Percentiles rank a stretch among this genome's conserved stretches.
phyloP scores from a whole-genome alignment of 2,888 invertebrate genomes.

The Drosophila eohydei region DNA sequence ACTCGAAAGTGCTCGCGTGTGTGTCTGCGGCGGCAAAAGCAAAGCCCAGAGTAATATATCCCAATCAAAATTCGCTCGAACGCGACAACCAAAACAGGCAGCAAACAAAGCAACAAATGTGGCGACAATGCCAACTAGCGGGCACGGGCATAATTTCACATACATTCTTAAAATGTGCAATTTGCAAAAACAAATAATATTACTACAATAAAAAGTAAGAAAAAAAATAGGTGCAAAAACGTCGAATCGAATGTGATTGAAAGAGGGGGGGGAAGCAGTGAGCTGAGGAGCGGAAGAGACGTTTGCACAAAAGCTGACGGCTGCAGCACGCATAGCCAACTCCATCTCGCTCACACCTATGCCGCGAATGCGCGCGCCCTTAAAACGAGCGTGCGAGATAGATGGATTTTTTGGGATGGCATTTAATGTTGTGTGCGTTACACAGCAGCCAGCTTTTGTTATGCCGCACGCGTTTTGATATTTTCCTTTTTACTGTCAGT shows the following conservation, averaged over 20 bases:
- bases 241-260: slow-evolving; percentile 56
- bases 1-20: slow-evolving; percentile 65
- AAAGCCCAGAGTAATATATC: slow-evolving; percentile 79
- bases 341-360: slow-evolving; percentile 70
- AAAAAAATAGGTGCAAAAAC: slow-evolving; percentile 74
- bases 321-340: slow-evolving; percentile 65
- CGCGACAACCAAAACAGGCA: slow-evolving; percentile 66
- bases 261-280: slow-evolving; percentile 44
- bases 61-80: slow-evolving; percentile 70
- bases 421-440: slow-evolving; percentile 56
- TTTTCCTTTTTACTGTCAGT: slow-evolving; percentile 62
- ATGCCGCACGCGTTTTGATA: slow-evolving; percentile 63
- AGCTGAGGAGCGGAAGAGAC: slow-evolving; percentile 49
- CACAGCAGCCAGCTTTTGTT: slow-evolving; percentile 55
- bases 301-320: slow-evolving; percentile 62
- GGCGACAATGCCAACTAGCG: slow-evolving; percentile 48
- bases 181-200: slow-evolving; percentile 73
- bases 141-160: slow-evolving; percentile 46
- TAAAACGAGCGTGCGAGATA: slow-evolving; percentile 72
- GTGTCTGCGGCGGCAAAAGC: slow-evolving; percentile 82
- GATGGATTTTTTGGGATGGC: slow-evolving; percentile 61
- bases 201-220: slow-evolving; percentile 70
- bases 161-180: slow-evolving; percentile 45
- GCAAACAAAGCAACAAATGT: slow-evolving; percentile 60
- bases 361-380: slow-evolving; percentile 69